Percentiles rank a stretch among this genome's conserved stretches.
phyloP scores from a whole-genome alignment of 1,140 invertebrate species.

The Trachymyrmex septentrionalis region DNA sequence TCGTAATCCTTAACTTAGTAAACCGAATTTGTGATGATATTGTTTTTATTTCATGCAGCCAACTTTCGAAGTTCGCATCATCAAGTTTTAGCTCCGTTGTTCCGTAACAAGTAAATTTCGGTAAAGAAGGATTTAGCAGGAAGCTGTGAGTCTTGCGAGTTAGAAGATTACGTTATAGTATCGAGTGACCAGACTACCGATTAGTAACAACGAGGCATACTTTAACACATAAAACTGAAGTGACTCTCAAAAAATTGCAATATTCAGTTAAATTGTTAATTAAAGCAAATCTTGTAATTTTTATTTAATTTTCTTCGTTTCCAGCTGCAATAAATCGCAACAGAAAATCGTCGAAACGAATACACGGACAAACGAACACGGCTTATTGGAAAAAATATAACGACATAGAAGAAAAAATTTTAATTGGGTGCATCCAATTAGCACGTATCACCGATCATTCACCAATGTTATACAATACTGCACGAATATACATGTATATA shows the following conservation, averaged over 20 bases:
- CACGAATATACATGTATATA: neutral
- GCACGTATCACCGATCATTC: constrained; percentile 17
- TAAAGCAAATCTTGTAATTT: neutral
- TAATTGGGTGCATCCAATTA: constrained; percentile 68
- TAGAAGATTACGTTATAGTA: neutral
- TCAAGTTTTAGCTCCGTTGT: constrained; percentile 36
- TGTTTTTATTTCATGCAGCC: constrained; percentile 35
- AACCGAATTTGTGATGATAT: constrained; percentile 37
- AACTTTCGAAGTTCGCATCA: constrained; percentile 24
- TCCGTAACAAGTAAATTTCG: constrained; percentile 17
- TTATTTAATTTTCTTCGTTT: neutral
- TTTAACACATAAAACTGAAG: neutral
- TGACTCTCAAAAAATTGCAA: neutral
- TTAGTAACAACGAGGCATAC: neutral
- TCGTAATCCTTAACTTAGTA: constrained; percentile 32
- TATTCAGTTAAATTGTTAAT: neutral
- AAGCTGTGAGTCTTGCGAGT: neutral
- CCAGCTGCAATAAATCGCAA: neutral
- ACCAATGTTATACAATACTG: constrained; percentile 2
- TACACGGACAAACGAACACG: neutral
- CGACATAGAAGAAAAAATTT: constrained; percentile 57
- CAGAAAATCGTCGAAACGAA: neutral
- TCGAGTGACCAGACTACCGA: constrained; percentile 9
- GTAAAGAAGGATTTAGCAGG: constrained; percentile 7
- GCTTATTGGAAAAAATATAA: constrained; percentile 29